phyloP scores from a whole-genome alignment of 1,140 invertebrate species.

The Papilio dardanus region DNA sequence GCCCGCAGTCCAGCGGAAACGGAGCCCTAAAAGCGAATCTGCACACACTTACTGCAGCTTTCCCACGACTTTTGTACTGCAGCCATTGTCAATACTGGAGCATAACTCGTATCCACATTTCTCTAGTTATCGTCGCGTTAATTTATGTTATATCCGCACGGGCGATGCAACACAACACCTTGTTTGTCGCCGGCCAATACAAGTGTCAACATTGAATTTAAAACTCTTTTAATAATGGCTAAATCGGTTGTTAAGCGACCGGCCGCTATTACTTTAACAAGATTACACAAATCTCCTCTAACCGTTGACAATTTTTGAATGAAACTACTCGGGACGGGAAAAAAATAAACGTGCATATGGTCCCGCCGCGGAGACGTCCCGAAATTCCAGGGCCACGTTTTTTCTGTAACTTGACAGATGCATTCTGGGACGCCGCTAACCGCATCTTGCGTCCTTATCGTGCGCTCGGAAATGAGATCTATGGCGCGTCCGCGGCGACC shows the following conservation, averaged over 20 bases:
- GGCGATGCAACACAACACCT: conserved; percentile 37
- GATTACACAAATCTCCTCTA: conserved; percentile 79
- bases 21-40: conserved; percentile 67
- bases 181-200: conserved; percentile 41
- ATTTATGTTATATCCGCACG: conserved; percentile 25
- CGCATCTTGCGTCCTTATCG: conserved; percentile 78
- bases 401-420: conserved; percentile 80
- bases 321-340: conserved; percentile 69
- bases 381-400: conserved; percentile 78
- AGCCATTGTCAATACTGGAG: conserved; percentile 45
- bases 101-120: conserved; percentile 10
- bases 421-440: conserved; percentile 77
- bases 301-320: conserved; percentile 80
- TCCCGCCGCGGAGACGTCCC: conserved; percentile 71
- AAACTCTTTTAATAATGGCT: conserved; percentile 50
- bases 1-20: conserved; percentile 58
- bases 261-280: conserved; percentile 74
- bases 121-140: background rate
- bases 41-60: conserved; percentile 53
- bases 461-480: conserved; percentile 69
- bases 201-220: conserved; percentile 48
- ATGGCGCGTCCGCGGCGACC: conserved; percentile 64
- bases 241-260: conserved; percentile 63
- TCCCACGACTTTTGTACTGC: conserved; percentile 53
- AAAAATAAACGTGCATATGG: conserved; percentile 74